phyloP scores from a whole-genome alignment of 2,113 vertebrate genomes.

The Meleagris gallopavo region DNA sequence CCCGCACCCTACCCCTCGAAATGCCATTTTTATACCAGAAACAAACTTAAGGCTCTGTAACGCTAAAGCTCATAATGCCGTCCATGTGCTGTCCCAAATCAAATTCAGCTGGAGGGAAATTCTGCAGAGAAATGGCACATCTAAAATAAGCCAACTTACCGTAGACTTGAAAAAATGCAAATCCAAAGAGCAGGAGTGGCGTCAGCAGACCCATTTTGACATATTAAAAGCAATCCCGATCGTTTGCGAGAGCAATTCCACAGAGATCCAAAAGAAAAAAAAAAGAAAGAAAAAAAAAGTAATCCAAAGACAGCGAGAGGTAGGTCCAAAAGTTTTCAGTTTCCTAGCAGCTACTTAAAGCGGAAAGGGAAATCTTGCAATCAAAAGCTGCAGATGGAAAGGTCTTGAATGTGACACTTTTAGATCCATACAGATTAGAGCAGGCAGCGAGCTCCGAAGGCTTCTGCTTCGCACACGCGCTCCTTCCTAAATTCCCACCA shows the following conservation, averaged over 20 bases:
- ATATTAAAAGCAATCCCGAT: slow-evolving; percentile 91
- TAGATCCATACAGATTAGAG: slow-evolving; percentile 70
- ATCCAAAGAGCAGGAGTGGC: slow-evolving; percentile 91
- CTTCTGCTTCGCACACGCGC: slow-evolving; percentile 65
- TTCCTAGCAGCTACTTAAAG: slow-evolving; percentile 73
- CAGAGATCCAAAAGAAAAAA: slow-evolving; percentile 20
- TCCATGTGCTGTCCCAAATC: slow-evolving; percentile 62
- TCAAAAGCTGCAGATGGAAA: slow-evolving; percentile 50
- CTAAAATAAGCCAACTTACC: slow-evolving; percentile 85
- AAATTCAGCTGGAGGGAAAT: slow-evolving; percentile 34
- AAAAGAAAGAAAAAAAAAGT: slow-evolving; percentile 57
- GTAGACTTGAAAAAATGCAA: slow-evolving; percentile 88
- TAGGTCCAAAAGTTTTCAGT: slow-evolving; percentile 83
- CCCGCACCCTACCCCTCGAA: not conserved
- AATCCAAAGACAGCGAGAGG: slow-evolving; percentile 79
- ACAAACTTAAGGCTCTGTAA: slow-evolving; percentile 32
- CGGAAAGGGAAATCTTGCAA: slow-evolving; percentile 44
- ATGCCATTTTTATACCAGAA: slow-evolving; percentile 20
- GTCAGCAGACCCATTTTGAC: slow-evolving; percentile 95
- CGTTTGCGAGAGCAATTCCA: slow-evolving; percentile 83
- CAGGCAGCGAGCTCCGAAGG: slow-evolving; percentile 51
- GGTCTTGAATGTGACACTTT: slow-evolving; percentile 66
- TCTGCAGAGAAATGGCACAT: slow-evolving; percentile 24
- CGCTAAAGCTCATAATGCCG: slow-evolving; percentile 40
- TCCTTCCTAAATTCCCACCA: slow-evolving; percentile 74